These are phyloP conservation scores for Eulemur albifrons DNA, from an alignment of 2,797 vertebrate genomes.

Conservation along the genomic window DNA sequence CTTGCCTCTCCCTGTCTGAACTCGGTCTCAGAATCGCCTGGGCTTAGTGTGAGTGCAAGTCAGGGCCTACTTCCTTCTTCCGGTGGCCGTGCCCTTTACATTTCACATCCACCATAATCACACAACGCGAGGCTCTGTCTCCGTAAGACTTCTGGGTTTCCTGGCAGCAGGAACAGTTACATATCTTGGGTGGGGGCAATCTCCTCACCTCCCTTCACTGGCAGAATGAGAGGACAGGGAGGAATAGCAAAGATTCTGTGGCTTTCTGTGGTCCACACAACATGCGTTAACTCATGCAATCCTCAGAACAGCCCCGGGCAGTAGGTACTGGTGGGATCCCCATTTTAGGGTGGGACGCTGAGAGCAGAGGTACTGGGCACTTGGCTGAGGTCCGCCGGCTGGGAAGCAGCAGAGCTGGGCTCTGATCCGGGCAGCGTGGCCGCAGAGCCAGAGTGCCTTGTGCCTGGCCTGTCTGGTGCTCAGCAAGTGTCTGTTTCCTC, in stretches of 20 bases:
- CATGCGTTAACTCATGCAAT: background rate
- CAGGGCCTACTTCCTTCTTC: background rate
- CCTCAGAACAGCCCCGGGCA: background rate
- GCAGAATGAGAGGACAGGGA: background rate
- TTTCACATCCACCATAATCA: background rate
- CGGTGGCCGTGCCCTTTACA: background rate
- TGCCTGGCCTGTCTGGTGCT: background rate
- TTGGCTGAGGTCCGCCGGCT: background rate
- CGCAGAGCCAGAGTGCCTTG: background rate
- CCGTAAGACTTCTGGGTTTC: background rate
- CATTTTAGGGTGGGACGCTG: background rate
- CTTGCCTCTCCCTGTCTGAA: background rate
- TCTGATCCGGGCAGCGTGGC: background rate
- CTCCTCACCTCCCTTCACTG: background rate
- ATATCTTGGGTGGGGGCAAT: no score
- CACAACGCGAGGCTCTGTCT: constrained; percentile 6
- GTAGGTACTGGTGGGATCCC: background rate
- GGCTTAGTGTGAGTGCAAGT: background rate
- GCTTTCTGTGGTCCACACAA: background rate
- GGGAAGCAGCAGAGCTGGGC: background rate
- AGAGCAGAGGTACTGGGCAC: background rate
- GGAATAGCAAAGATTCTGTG: background rate
- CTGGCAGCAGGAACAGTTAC: background rate
- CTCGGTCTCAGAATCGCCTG: background rate
- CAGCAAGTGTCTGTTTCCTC: background rate